Evolutionary conservation across 2,888 invertebrate genomes (phyloP), one percentile per base, ranked within the genome.

Genomic region (Rhingia rostrata): DNA sequence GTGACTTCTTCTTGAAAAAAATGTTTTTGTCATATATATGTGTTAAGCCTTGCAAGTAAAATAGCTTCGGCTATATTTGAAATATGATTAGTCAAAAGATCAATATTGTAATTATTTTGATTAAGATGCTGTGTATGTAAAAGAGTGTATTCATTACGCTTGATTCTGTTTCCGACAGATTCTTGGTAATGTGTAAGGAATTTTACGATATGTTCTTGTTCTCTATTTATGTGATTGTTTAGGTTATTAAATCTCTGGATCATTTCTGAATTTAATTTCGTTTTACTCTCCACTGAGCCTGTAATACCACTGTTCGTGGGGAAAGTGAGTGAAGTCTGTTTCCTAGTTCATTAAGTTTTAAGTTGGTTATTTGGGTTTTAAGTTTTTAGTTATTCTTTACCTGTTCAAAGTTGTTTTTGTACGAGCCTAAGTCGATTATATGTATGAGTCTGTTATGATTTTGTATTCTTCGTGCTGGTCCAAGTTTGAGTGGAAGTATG

Each of bases 41-140:
- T 58, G 10, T 74, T 74, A 6, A 74, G 12, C 37, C 37, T 51
- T 14, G 66, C 47, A 12, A 66, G 58, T 0, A 66, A 12, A 41
- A 75, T 39, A 4, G 64, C 39, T 66, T 75, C 66, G 9, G 66
- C 56, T 14, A 75, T 56, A 39, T 75, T 14, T 51, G 51, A 6
- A 47, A 74, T 41, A n/a, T 74, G 74, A 10, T 66, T 37, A 22
- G 74, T 53, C n/a, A 74, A 43, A 47, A 74, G 14, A 49, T 77
- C 77, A 32, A 67, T 54, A 10, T 67, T 53, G 39, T 47, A 56
- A 37, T 49, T 58, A 60, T 61, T 49, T 61, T 67, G 61, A 14
- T 67, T 58, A 4, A 67, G 30, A 5, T 58, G 10, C n/a, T 67
- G 58, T 33, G 47, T 53, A 9, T 77, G 33, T 49, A 9, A 43